These are phyloP conservation scores for Stegastes partitus DNA, from an alignment of 2,113 vertebrate genomes.

Conservation along the genomic window DNA sequence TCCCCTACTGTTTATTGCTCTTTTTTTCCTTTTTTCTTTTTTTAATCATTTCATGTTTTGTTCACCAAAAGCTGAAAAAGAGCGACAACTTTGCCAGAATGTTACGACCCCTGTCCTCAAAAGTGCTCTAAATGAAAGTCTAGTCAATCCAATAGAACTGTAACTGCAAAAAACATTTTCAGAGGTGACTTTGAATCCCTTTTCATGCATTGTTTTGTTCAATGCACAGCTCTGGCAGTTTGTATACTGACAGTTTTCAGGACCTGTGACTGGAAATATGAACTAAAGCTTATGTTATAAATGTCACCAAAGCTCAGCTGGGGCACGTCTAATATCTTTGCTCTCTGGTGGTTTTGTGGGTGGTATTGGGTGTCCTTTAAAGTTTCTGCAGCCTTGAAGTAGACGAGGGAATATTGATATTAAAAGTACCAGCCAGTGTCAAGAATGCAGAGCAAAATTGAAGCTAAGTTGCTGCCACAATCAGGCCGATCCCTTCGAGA, in stretches of 20 bases:
- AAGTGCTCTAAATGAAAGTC: conserved; percentile 1
- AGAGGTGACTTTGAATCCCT: conserved; percentile 13
- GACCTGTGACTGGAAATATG: background rate
- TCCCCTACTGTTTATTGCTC: background rate
- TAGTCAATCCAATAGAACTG: background rate
- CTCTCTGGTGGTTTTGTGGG: background rate
- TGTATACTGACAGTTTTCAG: background rate
- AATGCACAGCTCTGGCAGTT: background rate
- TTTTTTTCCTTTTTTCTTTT: background rate
- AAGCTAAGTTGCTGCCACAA: conserved; percentile 55
- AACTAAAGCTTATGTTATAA: conserved; percentile 20
- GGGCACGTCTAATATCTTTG: background rate
- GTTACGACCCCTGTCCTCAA: background rate
- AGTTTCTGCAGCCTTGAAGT: conserved; percentile 28
- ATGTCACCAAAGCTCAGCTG: conserved; percentile 30
- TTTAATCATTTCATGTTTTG: background rate
- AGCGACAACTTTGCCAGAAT: background rate
- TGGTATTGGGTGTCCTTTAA: conserved; percentile 23
- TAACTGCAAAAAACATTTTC: background rate
- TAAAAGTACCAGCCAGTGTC: conserved; percentile 50
- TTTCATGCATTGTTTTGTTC: background rate
- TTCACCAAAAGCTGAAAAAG: background rate
- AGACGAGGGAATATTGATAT: conserved; percentile 50
- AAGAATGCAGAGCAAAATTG: conserved; percentile 61
- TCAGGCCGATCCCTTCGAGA: conserved; percentile 49